A percentile compares a stretch with the other conserved stretches of the same genome.
phyloP scores from a whole-genome alignment of 2,888 invertebrate genomes.

The Druceiella hillmani region DNA sequence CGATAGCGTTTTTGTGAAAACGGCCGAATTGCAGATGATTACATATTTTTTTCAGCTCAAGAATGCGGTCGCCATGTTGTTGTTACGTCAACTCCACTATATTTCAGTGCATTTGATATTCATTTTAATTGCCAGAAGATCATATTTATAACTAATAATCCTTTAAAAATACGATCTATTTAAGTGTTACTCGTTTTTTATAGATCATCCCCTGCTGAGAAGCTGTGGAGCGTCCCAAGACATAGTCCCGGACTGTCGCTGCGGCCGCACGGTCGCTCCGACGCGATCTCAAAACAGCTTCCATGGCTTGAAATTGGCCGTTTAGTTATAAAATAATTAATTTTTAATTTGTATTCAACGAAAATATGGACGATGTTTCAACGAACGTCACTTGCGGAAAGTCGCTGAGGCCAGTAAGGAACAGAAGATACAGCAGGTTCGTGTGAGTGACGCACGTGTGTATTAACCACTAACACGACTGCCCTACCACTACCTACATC shows the following conservation, averaged over 20 bases:
- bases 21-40: constrained; percentile 6
- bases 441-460: too few species aligned
- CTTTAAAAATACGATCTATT: too few species aligned
- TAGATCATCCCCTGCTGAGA: constrained; percentile 3
- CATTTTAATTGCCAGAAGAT: too few species aligned
- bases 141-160: too few species aligned
- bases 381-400: constrained; percentile 45
- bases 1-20: not conserved
- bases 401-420: constrained; percentile 60
- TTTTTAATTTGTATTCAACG: too few species aligned
- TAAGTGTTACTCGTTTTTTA: too few species aligned
- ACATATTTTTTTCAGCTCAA: constrained; percentile 28
- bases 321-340: too few species aligned
- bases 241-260: too few species aligned
- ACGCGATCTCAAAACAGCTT: not conserved
- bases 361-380: constrained; percentile 34
- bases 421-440: constrained; percentile 67
- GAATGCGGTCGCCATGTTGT: constrained; percentile 53
- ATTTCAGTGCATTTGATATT: constrained; percentile 28
- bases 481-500: too few species aligned
- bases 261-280: constrained; percentile 1
- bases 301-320: not conserved
- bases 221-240: too few species aligned
- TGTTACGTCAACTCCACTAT: constrained; percentile 45
- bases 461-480: too few species aligned